Conservation (phyloP, 2,113 vertebrate genomes). For the Solea solea region DNA sequence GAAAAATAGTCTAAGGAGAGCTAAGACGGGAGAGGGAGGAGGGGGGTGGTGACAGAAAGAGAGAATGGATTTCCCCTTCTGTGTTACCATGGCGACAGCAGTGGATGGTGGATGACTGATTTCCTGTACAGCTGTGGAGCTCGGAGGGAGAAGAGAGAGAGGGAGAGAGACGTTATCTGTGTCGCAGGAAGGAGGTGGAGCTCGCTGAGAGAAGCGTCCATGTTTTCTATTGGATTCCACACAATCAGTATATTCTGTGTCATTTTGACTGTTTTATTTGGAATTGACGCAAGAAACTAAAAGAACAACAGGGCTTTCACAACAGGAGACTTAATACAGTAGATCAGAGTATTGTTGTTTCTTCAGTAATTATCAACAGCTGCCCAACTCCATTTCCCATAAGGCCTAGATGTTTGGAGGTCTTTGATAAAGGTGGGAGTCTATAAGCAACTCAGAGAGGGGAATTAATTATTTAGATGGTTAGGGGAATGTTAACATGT, state of each 20-base stretch:
- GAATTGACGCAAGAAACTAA: not conserved
- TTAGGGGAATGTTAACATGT: too few species aligned
- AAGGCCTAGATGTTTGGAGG: not conserved
- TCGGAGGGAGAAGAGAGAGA: constrained; percentile 51
- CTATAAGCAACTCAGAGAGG: too few species aligned
- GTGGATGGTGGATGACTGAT: constrained; percentile 80
- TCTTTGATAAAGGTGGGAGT: too few species aligned
- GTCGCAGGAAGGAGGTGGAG: constrained; percentile 51
- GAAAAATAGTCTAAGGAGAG: not conserved
- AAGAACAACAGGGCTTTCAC: not conserved
- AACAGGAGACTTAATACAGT: not conserved
- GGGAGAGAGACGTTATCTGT: constrained; percentile 30
- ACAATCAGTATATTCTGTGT: not conserved
- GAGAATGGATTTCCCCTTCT: constrained; percentile 71
- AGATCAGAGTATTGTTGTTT: not conserved
- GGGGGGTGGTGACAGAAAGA: constrained; percentile 37
- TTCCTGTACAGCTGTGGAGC: constrained; percentile 82
- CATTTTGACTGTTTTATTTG: not conserved
- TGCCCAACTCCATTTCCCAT: not conserved
- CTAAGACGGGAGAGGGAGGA: constrained; percentile 24
- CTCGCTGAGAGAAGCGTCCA: constrained; percentile 33
- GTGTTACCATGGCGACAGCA: constrained; percentile 82
- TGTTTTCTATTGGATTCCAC: constrained; percentile 33
- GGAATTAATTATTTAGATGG: too few species aligned
- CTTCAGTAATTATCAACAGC: not conserved